Evolutionary conservation across 2,797 vertebrate genomes (phyloP).

Genomic region (Anguilla obscura): DNA sequence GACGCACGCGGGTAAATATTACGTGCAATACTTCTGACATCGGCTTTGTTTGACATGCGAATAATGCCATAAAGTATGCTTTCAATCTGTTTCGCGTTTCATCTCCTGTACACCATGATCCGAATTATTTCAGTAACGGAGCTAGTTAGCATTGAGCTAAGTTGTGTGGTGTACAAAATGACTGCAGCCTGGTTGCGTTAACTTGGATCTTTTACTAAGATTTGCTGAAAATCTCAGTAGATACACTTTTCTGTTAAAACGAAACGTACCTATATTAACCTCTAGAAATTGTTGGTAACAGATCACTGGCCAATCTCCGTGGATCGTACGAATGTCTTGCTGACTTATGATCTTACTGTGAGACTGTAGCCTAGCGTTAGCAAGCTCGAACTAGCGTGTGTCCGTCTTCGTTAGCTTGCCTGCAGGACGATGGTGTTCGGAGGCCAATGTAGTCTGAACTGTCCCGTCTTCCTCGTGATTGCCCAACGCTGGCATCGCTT

Average conservation of each 20-base stretch:
- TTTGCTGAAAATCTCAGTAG: background rate
- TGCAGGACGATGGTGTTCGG: background rate
- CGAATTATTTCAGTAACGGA: background rate
- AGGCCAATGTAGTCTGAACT: too few relatives aligned
- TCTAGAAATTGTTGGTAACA: background rate
- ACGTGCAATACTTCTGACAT: background rate
- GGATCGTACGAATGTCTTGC: background rate
- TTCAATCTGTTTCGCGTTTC: background rate
- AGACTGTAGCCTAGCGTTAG: too few relatives aligned
- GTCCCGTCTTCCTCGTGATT: background rate
- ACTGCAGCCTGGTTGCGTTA: background rate
- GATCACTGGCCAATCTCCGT: background rate
- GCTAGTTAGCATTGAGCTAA: background rate
- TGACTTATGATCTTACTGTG: background rate
- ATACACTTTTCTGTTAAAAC: background rate
- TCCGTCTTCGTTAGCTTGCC: too few relatives aligned
- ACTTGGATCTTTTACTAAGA: background rate
- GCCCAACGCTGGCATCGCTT: background rate
- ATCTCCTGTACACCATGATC: background rate
- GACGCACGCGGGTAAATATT: slow-evolving; percentile 4
- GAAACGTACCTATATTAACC: background rate
- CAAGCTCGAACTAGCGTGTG: too few relatives aligned
- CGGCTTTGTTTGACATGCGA: background rate
- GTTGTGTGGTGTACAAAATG: background rate
- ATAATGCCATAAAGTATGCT: background rate